Percentiles rank a stretch among this genome's conserved stretches.
phyloP scores from a whole-genome alignment of 2,113 vertebrate genomes.

The Oreochromis aureus region DNA sequence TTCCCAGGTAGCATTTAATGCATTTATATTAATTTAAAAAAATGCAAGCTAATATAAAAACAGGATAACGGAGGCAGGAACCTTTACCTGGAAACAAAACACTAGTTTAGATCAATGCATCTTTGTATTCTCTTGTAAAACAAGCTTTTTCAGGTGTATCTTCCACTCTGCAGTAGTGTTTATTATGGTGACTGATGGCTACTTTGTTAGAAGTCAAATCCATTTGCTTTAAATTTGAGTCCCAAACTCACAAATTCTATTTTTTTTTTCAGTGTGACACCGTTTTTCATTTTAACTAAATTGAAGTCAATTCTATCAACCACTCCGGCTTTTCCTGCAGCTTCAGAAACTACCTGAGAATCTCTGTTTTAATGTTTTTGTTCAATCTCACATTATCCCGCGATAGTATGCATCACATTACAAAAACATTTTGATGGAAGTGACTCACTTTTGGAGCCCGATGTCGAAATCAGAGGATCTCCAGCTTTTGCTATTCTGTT shows the following conservation, averaged over 20 bases:
- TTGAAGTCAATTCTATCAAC: neutral
- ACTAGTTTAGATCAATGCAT: neutral
- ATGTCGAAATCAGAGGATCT: no score
- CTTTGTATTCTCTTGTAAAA: neutral
- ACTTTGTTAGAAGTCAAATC: neutral
- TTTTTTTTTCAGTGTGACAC: neutral
- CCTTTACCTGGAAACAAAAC: neutral
- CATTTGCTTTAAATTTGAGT: neutral
- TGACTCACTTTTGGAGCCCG: no score
- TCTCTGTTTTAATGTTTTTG: accelerated
- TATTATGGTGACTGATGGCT: neutral
- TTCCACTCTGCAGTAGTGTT: accelerated
- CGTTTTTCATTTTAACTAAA: neutral
- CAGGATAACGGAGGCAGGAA: accelerated
- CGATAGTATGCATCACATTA: no score
- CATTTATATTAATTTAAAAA: neutral
- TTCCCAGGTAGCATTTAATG: neutral
- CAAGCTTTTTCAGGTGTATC: neutral
- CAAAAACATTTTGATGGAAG: no score
- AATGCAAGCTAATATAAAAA: neutral
- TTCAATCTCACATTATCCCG: no score
- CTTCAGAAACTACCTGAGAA: neutral
- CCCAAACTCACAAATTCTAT: neutral
- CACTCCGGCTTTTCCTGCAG: neutral
- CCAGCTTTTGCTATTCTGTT: no score